These are phyloP conservation scores for Pollenia amentaria DNA, from an alignment of 2,888 invertebrate genomes.

Conservation along the genomic window DNA sequence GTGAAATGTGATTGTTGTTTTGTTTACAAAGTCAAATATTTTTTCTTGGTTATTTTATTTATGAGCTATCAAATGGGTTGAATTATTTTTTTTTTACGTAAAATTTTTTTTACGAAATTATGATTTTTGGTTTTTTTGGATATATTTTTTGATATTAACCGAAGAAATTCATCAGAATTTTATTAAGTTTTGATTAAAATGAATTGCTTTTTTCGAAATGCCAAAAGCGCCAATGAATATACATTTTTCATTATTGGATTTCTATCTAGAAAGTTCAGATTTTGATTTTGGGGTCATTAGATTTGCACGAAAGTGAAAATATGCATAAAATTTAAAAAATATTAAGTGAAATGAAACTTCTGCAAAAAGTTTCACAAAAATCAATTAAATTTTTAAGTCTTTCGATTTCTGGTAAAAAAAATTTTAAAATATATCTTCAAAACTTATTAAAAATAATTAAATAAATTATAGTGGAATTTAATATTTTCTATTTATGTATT, in stretches of 20 bases:
- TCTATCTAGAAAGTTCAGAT: background rate
- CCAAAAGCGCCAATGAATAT: background rate
- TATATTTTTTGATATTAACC: constrained; percentile 48
- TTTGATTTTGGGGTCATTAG: constrained; percentile 7
- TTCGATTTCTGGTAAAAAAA: too few species aligned
- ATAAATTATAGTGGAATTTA: too few species aligned
- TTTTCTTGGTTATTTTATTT: constrained; percentile 54
- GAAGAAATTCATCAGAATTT: constrained; percentile 48
- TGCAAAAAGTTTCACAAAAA: too few species aligned
- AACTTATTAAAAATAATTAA: too few species aligned
- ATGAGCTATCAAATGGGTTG: constrained; percentile 36
- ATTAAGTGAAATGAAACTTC: too few species aligned
- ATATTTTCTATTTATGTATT: too few species aligned
- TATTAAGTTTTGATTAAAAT: background rate
- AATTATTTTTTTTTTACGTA: constrained; percentile 13
- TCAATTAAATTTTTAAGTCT: too few species aligned
- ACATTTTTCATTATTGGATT: too few species aligned
- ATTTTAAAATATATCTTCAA: too few species aligned
- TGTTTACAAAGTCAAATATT: constrained; percentile 18
- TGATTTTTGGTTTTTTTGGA: background rate
- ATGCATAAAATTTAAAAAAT: too few species aligned
- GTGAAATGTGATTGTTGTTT: constrained; percentile 53
- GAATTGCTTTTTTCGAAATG: constrained; percentile 6
- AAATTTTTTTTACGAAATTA: constrained; percentile 10
- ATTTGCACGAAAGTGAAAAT: background rate